Base-by-base conservation (phyloP, 2,113 vertebrate genomes). In the Hyperopisus bebe region DNA sequence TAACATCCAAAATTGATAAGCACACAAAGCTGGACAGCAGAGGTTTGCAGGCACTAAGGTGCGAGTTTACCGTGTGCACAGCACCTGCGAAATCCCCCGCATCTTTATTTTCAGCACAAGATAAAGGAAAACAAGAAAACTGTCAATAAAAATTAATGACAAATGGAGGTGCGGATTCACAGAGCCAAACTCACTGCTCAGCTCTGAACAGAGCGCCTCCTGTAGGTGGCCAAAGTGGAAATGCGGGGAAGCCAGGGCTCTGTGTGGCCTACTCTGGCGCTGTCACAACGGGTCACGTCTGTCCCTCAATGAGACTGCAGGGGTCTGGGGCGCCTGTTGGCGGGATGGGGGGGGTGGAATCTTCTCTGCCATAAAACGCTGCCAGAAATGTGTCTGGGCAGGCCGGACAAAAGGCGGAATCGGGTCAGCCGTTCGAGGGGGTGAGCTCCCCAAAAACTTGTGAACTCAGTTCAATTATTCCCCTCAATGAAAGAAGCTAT, bases 221-320 rank as follows among this genome's bases (percentile, higher is more conserved):
- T n/a, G 8, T 58, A n/a, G 70, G 31, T 19, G 15, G 74, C 74
- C 35, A 31, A 70, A 31, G n/a, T 70, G 62, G 27, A 31, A 17
- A 50, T 24, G 13, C 13, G 1, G 85, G 6, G 85, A 55, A 35
- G 85, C 6, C 27, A 2, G 6, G 3, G 17, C 85, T 86, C 48
- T 39, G 85, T 53, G 48, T 47, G 46, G 44, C 50, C 17, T 51
- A 35, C n/a, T 44, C 83, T 80, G 74, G 74, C 35, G 1, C 85
- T 87, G 85, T 86, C 83, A 86, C 83, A 50, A 87, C 19, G 31
- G 27, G 48, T 53, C 50, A 87, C 13, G 85, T 51, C 85, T 39
- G 85, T 35, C 27, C 85, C 50, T 87, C 85, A 87, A 87, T 87
- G 85, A 35, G 50, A 53, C 85, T 19, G 50, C 85, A 87, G 85